phyloP scores from a whole-genome alignment of 2,888 invertebrate genomes.

The Drosophila antonietae region DNA sequence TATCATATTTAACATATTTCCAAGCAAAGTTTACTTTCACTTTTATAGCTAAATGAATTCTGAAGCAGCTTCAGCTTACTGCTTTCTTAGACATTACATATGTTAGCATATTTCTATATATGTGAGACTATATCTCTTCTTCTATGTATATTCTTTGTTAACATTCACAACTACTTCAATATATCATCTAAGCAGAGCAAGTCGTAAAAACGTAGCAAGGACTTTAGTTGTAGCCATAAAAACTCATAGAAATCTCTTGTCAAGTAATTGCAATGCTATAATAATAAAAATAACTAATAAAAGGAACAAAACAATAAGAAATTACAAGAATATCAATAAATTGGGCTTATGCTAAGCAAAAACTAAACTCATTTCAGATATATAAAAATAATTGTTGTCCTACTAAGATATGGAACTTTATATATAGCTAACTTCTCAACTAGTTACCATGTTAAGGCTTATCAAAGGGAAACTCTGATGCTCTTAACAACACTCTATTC shows the following conservation, averaged over 20 bases:
- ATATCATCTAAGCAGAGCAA: neutral
- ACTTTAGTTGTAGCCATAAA: neutral
- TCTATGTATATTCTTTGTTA: neutral
- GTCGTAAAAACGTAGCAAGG: neutral
- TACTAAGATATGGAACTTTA: no score
- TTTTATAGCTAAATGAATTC: neutral
- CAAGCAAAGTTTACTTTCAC: neutral
- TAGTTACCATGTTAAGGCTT: neutral
- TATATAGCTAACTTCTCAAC: no score
- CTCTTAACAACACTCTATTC: neutral
- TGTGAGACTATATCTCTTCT: no score
- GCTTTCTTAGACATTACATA: no score
- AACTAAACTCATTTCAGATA: neutral
- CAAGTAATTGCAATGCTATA: neutral
- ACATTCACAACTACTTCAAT: neutral
- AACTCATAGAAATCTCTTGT: neutral
- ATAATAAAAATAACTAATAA: constrained; percentile 8
- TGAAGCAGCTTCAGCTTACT: neutral
- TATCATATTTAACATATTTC: neutral
- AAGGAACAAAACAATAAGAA: neutral
- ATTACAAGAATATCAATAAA: neutral
- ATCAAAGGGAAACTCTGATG: neutral
- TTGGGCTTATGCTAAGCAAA: neutral
- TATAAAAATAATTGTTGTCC: neutral
- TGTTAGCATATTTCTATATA: no score